Evolutionary conservation across 2,113 vertebrate species (phyloP).

Genomic region (Cyrtonyx montezumae): DNA sequence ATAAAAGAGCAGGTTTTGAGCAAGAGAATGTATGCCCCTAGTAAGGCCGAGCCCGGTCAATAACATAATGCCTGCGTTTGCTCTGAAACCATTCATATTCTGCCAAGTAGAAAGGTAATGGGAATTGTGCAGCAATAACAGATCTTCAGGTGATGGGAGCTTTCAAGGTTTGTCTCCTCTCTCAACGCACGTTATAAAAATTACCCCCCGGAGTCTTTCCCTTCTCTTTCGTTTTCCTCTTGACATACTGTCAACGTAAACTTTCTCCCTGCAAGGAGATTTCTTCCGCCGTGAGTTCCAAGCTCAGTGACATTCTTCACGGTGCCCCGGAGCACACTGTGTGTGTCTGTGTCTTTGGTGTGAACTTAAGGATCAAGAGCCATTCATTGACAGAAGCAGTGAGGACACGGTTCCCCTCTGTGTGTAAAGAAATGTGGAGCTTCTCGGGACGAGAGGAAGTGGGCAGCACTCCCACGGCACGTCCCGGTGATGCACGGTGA

Average conservation of each 20-base stretch:
- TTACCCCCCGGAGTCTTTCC: slow-evolving; percentile 18
- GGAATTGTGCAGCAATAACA: neutral
- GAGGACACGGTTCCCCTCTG: neutral
- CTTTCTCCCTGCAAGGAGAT: slow-evolving; percentile 34
- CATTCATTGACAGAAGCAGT: neutral
- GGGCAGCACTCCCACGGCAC: neutral
- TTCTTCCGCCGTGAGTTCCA: neutral
- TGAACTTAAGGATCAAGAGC: slow-evolving; percentile 41
- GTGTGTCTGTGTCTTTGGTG: slow-evolving; percentile 15
- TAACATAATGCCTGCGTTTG: neutral
- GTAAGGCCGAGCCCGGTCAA: neutral
- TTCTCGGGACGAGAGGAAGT: neutral
- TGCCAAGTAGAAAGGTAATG: neutral
- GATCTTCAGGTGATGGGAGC: neutral
- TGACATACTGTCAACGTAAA: slow-evolving; percentile 52
- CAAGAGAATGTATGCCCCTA: neutral
- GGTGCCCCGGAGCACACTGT: neutral
- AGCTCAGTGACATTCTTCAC: slow-evolving; percentile 61
- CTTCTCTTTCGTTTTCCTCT: slow-evolving; percentile 36
- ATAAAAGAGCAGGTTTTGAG: neutral
- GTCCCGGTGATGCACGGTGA: neutral
- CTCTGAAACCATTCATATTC: neutral
- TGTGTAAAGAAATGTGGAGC: neutral
- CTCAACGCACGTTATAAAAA: slow-evolving; percentile 9
- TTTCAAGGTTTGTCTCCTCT: slow-evolving; percentile 34